phyloP scores from a whole-genome alignment of 2,888 invertebrate genomes.

The Julus scandinavius region DNA sequence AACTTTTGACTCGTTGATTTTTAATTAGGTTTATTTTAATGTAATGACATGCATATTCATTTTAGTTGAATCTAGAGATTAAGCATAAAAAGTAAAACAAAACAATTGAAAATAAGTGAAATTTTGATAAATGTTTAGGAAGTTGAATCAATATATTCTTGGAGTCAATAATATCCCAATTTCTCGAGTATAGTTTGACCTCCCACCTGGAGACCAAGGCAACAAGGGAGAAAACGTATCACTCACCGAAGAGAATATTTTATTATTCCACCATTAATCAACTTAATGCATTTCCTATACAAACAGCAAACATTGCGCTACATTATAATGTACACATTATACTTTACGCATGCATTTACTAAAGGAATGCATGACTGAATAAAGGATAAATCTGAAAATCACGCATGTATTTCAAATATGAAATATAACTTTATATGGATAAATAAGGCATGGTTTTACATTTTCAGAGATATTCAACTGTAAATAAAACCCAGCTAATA shows the following conservation, averaged over 20 bases:
- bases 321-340: no score
- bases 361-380: background rate
- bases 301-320: background rate
- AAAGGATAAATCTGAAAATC: slow-evolving; percentile 6
- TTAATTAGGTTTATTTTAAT: no score
- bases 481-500: no score
- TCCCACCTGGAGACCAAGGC: background rate
- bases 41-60: no score
- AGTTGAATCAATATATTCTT: background rate
- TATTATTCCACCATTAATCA: slow-evolving; percentile 5
- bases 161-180: background rate
- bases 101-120: background rate
- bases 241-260: background rate
- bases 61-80: no score
- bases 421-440: no score
- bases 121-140: slow-evolving; percentile 32
- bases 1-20: no score
- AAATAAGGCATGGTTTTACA: no score
- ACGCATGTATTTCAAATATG: background rate
- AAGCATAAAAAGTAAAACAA: no score
- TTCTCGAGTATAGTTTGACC: background rate
- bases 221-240: background rate
- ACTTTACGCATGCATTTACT: background rate
- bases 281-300: slow-evolving; percentile 6
- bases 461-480: no score